These are phyloP conservation scores for Mastomys natalensis DNA, from an alignment of 2,113 vertebrate species.

Conservation along the genomic window DNA sequence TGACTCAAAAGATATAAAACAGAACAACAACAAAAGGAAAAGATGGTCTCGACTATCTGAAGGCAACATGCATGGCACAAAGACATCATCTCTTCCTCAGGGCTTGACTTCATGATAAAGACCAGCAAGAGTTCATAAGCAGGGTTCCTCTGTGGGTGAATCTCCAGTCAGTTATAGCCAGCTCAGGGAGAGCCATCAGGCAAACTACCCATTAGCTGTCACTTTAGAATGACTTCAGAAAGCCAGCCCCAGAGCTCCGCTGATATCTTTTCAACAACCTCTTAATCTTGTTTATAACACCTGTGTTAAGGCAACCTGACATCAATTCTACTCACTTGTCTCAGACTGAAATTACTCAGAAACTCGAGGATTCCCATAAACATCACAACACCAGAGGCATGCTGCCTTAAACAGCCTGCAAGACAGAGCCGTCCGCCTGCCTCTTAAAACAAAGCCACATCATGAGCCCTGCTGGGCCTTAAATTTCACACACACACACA, in stretches of 20 bases:
- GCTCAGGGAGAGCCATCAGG: slow-evolving; percentile 66
- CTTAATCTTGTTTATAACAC: slow-evolving; percentile 78
- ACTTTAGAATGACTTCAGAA: slow-evolving; percentile 70
- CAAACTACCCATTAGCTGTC: slow-evolving; percentile 74
- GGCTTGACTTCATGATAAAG: slow-evolving; percentile 72
- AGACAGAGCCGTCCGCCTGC: slow-evolving; percentile 26
- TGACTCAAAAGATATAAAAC: neutral
- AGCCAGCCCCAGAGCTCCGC: slow-evolving; percentile 68
- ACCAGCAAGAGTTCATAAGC: slow-evolving; percentile 77
- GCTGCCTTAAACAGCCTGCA: neutral
- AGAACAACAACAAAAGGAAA: neutral
- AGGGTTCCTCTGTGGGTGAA: slow-evolving; percentile 48
- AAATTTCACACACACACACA: neutral
- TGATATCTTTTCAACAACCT: slow-evolving; percentile 75
- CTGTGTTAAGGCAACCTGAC: slow-evolving; percentile 74
- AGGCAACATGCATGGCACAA: slow-evolving; percentile 20
- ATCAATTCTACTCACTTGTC: slow-evolving; percentile 76
- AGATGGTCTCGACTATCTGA: neutral
- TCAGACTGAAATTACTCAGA: slow-evolving; percentile 72
- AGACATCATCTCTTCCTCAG: slow-evolving; percentile 64
- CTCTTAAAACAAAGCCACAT: slow-evolving; percentile 15
- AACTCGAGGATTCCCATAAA: slow-evolving; percentile 5
- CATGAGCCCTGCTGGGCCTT: neutral
- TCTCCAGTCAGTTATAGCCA: slow-evolving; percentile 52
- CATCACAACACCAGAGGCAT: neutral